Evolutionary conservation across 2,113 vertebrate genomes (phyloP), one percentile per base, ranked within the genome.

Genomic region (Halcyon senegalensis): DNA sequence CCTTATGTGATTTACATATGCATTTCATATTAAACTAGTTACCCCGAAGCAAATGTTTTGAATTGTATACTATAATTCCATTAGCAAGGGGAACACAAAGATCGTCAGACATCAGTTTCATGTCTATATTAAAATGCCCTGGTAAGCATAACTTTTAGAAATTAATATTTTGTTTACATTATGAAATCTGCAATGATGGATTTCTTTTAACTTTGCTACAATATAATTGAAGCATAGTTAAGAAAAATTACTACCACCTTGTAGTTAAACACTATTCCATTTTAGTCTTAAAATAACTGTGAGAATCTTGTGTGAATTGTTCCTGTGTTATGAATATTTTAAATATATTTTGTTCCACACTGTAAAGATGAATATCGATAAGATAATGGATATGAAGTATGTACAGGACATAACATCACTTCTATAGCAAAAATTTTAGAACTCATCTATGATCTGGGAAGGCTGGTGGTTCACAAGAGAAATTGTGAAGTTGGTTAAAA

Each of bases 1-100:
- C 43, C 62, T 78, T 83, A 56, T 93, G 76, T 70, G 46, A 89
- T 94, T 96, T 95, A 92, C 72, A 58, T 86, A 77, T 60, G 55
- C 48, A 81, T 94, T 94, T 90, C 86, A 18, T 51, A 74, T 77
- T 77, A 90, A 93, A 79, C 19, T 80, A n/a, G 35, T 88, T 74
- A 68, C 46, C 76, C 64, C 74, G 59, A 75, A 91, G 93, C 39
- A 1, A 70, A 77, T 30, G 10, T 37, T 77, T 23, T 81, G 21
- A 33, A 28, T 85, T 75, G 35, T 58, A 77, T 24, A 24, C 25
- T 59, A 9, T 44, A 60, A 87, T 89, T 91, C 20, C 84, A 60
- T 92, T 74, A 84, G 13, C 41, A 81, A 93, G 10, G 41, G 25
- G 19, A 96, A 58, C 16, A 51, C n/a, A 56, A 92, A 87, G 18